Conservation (phyloP, 1,140 invertebrate species). For the Schlechtendalia chinensis region DNA sequence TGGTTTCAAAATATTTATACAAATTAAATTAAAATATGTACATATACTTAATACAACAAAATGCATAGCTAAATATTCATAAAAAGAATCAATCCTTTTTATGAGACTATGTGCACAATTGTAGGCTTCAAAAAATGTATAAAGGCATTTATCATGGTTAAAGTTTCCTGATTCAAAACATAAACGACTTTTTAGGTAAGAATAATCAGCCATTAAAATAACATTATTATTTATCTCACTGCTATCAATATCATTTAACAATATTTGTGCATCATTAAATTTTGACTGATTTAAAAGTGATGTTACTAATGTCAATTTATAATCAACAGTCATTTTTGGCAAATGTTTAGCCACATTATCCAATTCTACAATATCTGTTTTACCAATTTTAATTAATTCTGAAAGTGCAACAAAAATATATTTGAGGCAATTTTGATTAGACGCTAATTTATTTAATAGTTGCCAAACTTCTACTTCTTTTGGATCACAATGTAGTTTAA, state of each 20-base stretch:
- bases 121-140: constrained; percentile 27
- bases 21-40: constrained; percentile 45
- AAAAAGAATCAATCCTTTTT: constrained; percentile 28
- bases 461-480: constrained; percentile 44
- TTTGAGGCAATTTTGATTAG: background rate
- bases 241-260: constrained; percentile 3
- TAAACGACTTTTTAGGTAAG: constrained; percentile 28
- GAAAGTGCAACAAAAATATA: constrained; percentile 38
- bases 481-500: constrained; percentile 32
- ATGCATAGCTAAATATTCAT: constrained; percentile 37
- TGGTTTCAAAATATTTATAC: constrained; percentile 35
- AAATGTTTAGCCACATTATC: constrained; percentile 16
- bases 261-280: constrained; percentile 23
- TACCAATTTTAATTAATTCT: constrained; percentile 24
- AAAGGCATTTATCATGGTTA: background rate
- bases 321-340: constrained; percentile 18
- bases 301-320: constrained; percentile 26
- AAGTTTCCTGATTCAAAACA: constrained; percentile 37
- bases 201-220: constrained; percentile 36
- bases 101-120: constrained; percentile 32
- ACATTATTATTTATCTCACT: constrained; percentile 20
- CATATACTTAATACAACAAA: constrained; percentile 38
- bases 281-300: constrained; percentile 29
- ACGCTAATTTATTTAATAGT: constrained; percentile 31
- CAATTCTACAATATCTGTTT: background rate